Percentiles rank a stretch among this genome's conserved stretches.
phyloP scores from a whole-genome alignment of 2,888 invertebrate genomes.

The Phanerotoma sp. region DNA sequence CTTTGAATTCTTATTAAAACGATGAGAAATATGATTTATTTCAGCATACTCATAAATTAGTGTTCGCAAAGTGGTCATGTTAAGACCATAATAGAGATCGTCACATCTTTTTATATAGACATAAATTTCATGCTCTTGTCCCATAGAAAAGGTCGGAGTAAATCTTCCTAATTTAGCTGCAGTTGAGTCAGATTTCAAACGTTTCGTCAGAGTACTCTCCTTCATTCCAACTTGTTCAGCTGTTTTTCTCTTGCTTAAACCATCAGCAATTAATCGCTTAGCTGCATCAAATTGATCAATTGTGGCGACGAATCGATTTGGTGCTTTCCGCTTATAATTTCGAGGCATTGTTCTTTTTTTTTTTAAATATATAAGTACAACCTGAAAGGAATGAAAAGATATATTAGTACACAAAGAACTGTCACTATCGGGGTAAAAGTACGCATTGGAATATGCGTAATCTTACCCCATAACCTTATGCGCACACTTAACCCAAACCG shows the following conservation, averaged over 20 bases:
- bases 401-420: constrained; percentile 1
- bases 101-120: constrained; percentile 23
- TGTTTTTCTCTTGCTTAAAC: constrained; percentile 10
- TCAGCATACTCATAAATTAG: constrained; percentile 30
- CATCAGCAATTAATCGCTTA: constrained; percentile 17
- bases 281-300: constrained; percentile 19
- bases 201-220: constrained; percentile 33
- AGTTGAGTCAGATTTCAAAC: constrained; percentile 25
- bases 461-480: constrained; percentile 6
- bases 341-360: constrained; percentile 12
- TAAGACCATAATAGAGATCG: constrained; percentile 30
- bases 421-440: constrained; percentile 12
- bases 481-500: constrained; percentile 1
- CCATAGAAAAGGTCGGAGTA: constrained; percentile 23
- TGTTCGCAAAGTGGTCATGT: constrained; percentile 20
- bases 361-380: background rate
- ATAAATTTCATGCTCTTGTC: constrained; percentile 28
- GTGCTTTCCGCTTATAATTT: constrained; percentile 19
- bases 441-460: constrained; percentile 6
- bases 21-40: constrained; percentile 1
- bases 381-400: background rate
- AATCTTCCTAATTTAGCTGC: constrained; percentile 29
- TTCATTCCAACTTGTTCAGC: constrained; percentile 24
- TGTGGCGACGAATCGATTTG: constrained; percentile 9
- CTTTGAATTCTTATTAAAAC: constrained; percentile 35